Percentiles rank a stretch among this genome's conserved stretches.
These are phyloP conservation scores for Zophobas morio DNA, from an alignment of 1,140 invertebrate species.

Conservation along the genomic window DNA sequence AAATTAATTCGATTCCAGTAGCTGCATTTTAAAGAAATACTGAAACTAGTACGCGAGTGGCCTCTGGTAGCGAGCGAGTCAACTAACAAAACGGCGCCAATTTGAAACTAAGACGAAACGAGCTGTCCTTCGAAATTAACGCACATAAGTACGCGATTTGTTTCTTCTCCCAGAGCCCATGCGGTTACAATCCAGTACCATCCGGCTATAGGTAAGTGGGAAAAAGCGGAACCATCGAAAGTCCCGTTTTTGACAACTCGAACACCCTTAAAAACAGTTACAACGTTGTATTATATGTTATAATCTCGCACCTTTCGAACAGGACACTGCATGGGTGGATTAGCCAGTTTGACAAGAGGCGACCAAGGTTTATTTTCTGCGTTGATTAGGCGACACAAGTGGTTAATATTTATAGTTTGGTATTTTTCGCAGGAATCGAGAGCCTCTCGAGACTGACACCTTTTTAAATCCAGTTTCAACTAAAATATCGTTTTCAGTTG, in stretches of 20 bases:
- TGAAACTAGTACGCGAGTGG: too few relatives aligned
- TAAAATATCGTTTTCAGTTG: not conserved
- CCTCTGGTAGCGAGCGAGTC: too few relatives aligned
- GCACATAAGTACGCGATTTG: not conserved
- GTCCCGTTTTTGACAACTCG: slow-evolving; percentile 20
- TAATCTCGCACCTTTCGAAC: not conserved
- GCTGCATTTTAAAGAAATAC: too few relatives aligned
- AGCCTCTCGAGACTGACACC: slow-evolving; percentile 18
- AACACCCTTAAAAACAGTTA: not conserved
- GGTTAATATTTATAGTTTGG: slow-evolving; percentile 10
- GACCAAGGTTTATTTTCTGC: slow-evolving; percentile 8
- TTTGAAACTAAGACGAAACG: not conserved
- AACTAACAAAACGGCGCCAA: too few relatives aligned
- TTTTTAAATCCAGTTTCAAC: slow-evolving; percentile 6
- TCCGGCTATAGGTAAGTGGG: slow-evolving; percentile 23
- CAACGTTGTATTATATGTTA: not conserved
- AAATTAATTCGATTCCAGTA: too few relatives aligned
- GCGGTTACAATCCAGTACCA: slow-evolving; percentile 38
- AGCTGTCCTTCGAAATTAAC: slow-evolving; percentile 17
- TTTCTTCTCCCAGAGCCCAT: not conserved
- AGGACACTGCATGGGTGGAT: slow-evolving; percentile 3
- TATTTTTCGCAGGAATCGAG: slow-evolving; percentile 38
- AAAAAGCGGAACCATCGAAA: slow-evolving; percentile 27
- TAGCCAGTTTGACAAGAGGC: not conserved
- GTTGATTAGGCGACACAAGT: not conserved